Base-by-base conservation (phyloP, 2,797 vertebrate genomes). In the Linurgus olivaceus region DNA sequence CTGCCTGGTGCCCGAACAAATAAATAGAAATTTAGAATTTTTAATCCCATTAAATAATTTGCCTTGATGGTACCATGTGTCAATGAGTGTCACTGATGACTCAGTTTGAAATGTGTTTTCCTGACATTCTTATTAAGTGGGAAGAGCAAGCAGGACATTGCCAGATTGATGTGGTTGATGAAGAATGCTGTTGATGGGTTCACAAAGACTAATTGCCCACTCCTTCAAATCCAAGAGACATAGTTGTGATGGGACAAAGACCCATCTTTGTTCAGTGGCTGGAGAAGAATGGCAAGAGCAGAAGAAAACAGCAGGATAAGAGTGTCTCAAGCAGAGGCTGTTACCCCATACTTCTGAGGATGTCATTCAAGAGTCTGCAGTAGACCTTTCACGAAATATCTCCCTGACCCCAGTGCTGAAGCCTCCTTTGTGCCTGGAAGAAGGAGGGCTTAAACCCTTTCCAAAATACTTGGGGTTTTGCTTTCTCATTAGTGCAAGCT, bases 271-370 rank as follows among this genome's bases (percentile, higher is more conserved):
- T 90, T 96, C 82, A 33, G 58, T 81, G 78, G 54, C 78, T 77
- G 72, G 67, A 95, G 79, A 76, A 81, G 79, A 88, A 93, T 87
- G 91, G 74, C 45, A 77, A 81, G 62, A 93, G 54, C 66, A 94
- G 87, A 75, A 94, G 86, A 54, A 95, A 96, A 90, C 66, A 90
- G 76, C 70, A 75, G 82, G 87, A 92, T 78, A 83, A 88, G 90
- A 83, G 33, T 62, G 62, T 93, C 65, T 93, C 80, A 86, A 90
- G 73, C 85, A 86, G 65, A 93, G 90, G 76, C 78, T 88, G 50
- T 79, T 96, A 58, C 73, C 70, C 94, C 82, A 89, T 57, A 26
- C 71, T 95, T 92, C 87, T 86, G 90, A 82, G 88, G 70, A 74
- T 63, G 51, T 45, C 90, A 80, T 86, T 94, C 80, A 79, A 82